phyloP scores from a whole-genome alignment of 2,888 invertebrate genomes.

The Nasonia oneida region DNA sequence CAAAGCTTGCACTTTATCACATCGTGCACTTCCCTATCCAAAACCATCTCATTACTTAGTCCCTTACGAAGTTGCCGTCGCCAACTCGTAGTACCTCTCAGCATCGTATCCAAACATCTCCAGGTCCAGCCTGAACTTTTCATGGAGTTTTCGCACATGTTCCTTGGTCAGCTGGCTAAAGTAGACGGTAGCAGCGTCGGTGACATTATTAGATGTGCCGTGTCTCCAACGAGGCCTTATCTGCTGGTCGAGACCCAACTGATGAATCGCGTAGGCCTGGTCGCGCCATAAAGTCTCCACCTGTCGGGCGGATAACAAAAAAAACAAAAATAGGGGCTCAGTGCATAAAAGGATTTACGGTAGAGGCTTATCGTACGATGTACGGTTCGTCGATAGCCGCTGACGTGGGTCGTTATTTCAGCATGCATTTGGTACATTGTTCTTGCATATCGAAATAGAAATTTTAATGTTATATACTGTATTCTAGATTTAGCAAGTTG shows the following conservation, averaged over 20 bases:
- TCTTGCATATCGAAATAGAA: no score
- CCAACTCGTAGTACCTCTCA: constrained; percentile 74
- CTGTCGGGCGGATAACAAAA: constrained; percentile 60
- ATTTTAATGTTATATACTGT: not conserved
- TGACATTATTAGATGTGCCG: constrained; percentile 64
- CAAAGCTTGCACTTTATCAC: not conserved
- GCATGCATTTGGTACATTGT: not conserved
- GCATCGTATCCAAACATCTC: constrained; percentile 80
- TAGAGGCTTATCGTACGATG: not conserved
- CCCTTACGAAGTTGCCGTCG: constrained; percentile 61
- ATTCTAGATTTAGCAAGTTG: not conserved
- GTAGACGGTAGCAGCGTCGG: constrained; percentile 76
- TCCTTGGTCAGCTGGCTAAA: constrained; percentile 77
- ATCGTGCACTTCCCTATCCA: not conserved
- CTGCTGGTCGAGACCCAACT: constrained; percentile 71
- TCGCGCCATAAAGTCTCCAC: constrained; percentile 82
- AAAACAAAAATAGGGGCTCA: constrained; percentile 12
- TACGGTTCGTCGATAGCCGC: not conserved
- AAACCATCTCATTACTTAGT: not conserved
- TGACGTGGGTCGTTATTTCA: not conserved
- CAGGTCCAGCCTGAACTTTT: constrained; percentile 80
- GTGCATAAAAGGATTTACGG: not conserved
- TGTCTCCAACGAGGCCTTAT: constrained; percentile 77
- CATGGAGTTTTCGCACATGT: constrained; percentile 76
- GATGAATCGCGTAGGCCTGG: constrained; percentile 78